These are phyloP conservation scores for Burhinus bistriatus DNA, from an alignment of 2,113 vertebrate species.

Conservation along the genomic window DNA sequence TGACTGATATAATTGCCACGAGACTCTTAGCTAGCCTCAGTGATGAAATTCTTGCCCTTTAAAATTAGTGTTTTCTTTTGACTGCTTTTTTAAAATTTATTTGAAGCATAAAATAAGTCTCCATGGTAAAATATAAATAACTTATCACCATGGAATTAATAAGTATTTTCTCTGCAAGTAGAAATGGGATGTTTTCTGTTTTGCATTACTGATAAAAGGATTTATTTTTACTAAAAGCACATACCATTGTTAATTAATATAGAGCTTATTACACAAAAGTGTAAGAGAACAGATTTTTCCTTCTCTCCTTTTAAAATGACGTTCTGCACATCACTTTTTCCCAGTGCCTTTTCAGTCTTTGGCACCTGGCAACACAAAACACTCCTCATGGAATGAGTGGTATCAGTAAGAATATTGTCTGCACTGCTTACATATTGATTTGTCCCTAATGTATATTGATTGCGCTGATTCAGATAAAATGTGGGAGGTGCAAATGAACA, in stretches of 20 bases:
- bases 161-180: not conserved
- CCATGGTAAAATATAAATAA: not conserved
- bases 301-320: not conserved
- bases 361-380: not conserved
- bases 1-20: not conserved
- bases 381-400: not conserved
- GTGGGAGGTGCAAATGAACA: not conserved
- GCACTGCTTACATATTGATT: not conserved
- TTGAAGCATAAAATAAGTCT: not conserved
- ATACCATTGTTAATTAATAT: not conserved
- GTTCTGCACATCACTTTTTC: not conserved
- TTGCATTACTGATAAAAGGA: not conserved
- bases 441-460: not conserved
- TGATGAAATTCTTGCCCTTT: not conserved
- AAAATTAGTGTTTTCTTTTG: not conserved
- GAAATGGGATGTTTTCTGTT: not conserved
- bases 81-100: not conserved
- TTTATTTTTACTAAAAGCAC: not conserved
- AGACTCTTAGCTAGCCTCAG: not conserved
- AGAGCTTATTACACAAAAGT: not conserved
- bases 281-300: not conserved
- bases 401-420: not conserved
- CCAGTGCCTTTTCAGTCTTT: not conserved
- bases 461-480: not conserved
- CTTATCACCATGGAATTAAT: not conserved